Conservation (phyloP, 2,888 invertebrate species). For the Seira sanloemensis region DNA sequence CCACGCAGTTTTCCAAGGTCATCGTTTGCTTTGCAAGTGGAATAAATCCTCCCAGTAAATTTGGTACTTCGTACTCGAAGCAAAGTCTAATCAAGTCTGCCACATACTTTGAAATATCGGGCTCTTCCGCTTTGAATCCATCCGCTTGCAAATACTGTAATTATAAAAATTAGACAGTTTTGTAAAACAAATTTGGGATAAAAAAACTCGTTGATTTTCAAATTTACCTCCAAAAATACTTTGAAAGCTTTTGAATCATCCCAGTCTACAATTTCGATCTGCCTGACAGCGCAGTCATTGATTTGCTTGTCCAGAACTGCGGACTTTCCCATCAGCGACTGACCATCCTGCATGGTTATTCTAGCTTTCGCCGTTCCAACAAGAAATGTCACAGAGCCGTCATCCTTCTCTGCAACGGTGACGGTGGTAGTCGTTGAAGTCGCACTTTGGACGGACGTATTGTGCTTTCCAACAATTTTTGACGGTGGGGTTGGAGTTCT, state of each 20-base stretch:
- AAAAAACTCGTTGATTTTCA: not conserved
- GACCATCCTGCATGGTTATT: slow-evolving; percentile 10
- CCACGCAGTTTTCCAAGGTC: slow-evolving; percentile 50
- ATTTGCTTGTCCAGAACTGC: slow-evolving; percentile 19
- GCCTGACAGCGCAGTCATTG: not conserved
- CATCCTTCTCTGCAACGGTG: not conserved
- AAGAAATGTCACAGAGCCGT: slow-evolving; percentile 18
- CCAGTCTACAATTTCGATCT: slow-evolving; percentile 30
- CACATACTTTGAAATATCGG: not conserved
- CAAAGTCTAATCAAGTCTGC: slow-evolving; percentile 30
- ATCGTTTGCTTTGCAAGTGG: slow-evolving; percentile 38
- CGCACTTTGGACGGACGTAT: not conserved
- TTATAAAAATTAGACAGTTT: not conserved
- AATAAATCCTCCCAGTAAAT: slow-evolving; percentile 25
- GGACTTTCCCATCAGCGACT: slow-evolving; percentile 19
- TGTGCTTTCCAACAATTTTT: too few species aligned
- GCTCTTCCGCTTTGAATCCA: slow-evolving; percentile 12
- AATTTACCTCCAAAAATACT: slow-evolving; percentile 39
- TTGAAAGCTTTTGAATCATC: slow-evolving; percentile 23
- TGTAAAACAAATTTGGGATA: too few species aligned
- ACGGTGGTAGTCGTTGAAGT: not conserved
- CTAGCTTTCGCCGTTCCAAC: slow-evolving; percentile 34
- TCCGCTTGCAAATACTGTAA: slow-evolving; percentile 52
- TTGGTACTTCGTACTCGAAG: slow-evolving; percentile 35
- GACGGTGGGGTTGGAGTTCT: slow-evolving; percentile 34